phyloP scores from a whole-genome alignment of 2,113 vertebrate species.

The Mustelus asterias region DNA sequence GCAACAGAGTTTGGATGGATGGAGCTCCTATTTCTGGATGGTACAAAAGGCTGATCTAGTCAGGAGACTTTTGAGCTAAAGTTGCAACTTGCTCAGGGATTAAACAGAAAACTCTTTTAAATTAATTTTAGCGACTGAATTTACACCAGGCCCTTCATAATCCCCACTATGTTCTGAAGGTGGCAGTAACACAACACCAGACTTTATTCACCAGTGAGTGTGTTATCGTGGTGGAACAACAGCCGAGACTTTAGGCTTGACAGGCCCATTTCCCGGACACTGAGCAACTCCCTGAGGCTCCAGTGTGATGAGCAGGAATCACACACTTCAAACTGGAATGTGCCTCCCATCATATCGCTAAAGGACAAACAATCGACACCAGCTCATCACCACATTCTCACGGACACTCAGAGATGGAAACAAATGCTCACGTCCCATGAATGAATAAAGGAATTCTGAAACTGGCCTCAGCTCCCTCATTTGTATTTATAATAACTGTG shows the following conservation, averaged over 20 bases:
- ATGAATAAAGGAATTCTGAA: not conserved
- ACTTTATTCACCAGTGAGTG: not conserved
- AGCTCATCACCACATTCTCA: not conserved
- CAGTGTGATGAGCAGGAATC: not conserved
- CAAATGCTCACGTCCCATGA: not conserved
- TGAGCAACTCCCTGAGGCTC: not conserved
- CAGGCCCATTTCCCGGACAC: not conserved
- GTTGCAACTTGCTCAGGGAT: not conserved
- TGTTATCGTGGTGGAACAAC: not conserved
- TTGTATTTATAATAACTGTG: not conserved
- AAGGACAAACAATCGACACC: not conserved
- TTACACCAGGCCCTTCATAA: not conserved
- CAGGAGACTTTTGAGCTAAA: not conserved
- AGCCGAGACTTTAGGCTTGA: not conserved
- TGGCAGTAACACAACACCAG: not conserved
- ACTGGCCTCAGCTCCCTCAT: not conserved
- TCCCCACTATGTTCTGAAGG: constrained; percentile 6
- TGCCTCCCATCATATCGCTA: too few species aligned
- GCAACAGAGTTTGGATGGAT: not conserved
- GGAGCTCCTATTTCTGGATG: not conserved
- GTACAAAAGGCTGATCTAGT: not conserved
- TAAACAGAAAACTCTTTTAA: not conserved
- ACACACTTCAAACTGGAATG: not conserved
- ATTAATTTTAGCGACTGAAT: not conserved
- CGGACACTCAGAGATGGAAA: not conserved